These are phyloP conservation scores for Pteronura brasiliensis DNA, from an alignment of 2,113 vertebrate species.

Conservation along the genomic window DNA sequence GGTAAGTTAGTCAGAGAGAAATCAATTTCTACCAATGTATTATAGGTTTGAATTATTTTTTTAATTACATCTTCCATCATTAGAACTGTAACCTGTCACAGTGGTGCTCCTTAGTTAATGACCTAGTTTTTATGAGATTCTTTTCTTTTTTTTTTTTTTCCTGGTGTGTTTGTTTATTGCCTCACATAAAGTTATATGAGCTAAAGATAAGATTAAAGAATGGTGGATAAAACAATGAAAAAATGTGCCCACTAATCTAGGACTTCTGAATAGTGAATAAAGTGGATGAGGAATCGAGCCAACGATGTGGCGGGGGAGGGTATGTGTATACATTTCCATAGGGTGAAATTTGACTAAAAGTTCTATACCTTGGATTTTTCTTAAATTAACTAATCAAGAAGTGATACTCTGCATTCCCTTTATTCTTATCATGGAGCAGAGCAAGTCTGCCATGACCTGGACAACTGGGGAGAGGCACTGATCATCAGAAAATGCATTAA, in stretches of 20 bases:
- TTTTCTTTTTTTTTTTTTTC: constrained; percentile 71
- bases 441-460: background rate
- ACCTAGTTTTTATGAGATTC: constrained; percentile 74
- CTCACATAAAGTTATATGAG: constrained; percentile 80
- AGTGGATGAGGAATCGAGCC: background rate
- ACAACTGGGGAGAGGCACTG: background rate
- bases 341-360: background rate
- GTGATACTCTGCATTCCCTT: background rate
- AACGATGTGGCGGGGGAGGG: background rate
- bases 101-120: constrained; percentile 74
- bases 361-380: background rate
- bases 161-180: constrained; percentile 76
- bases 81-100: constrained; percentile 63
- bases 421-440: background rate
- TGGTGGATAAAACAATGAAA: constrained; percentile 54
- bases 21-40: constrained; percentile 32
- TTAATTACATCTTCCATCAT: constrained; percentile 77
- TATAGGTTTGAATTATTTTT: constrained; percentile 67
- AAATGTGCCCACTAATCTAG: constrained; percentile 4
- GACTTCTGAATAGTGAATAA: constrained; percentile 16
- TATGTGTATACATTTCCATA: background rate
- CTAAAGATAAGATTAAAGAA: constrained; percentile 66
- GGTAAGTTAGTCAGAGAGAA: constrained; percentile 14
- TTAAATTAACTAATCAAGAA: background rate
- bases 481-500: background rate